Conservation (phyloP, 2,113 vertebrate species). For the Tamias sibiricus region DNA sequence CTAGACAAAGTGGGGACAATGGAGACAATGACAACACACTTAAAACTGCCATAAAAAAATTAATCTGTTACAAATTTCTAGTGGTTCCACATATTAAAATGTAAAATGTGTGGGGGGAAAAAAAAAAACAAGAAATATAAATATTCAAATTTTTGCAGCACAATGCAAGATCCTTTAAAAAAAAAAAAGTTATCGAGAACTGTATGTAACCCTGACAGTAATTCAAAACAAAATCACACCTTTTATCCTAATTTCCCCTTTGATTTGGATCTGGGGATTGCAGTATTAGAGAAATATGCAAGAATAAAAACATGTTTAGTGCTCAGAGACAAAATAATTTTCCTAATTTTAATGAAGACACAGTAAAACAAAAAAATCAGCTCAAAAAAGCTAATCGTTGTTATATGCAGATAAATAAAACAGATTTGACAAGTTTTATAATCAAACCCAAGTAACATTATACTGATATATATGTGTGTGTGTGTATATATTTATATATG, state of each 20-base stretch:
- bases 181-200: conserved; percentile 71
- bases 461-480: conserved; percentile 72
- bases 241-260: conserved; percentile 59
- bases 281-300: conserved; percentile 75
- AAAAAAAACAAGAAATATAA: conserved; percentile 83
- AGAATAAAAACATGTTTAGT: conserved; percentile 80
- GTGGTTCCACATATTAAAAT: conserved; percentile 84
- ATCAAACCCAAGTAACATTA: conserved; percentile 80
- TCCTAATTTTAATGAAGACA: conserved; percentile 80
- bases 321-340: conserved; percentile 76
- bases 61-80: conserved; percentile 85
- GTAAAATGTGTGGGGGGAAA: conserved; percentile 82
- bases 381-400: conserved; percentile 68
- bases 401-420: conserved; percentile 83
- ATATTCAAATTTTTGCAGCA: conserved; percentile 80
- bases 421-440: conserved; percentile 78
- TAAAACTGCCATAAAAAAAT: conserved; percentile 84
- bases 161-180: conserved; percentile 74
- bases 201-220: conserved; percentile 69
- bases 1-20: conserved; percentile 80
- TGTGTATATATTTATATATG: conserved; percentile 47
- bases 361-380: conserved; percentile 70
- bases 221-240: conserved; percentile 75
- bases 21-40: conserved; percentile 83
- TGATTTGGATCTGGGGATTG: conserved; percentile 75